Evolutionary conservation across 2,888 invertebrate genomes (phyloP).

Genomic region (Agriotes lineatus): DNA sequence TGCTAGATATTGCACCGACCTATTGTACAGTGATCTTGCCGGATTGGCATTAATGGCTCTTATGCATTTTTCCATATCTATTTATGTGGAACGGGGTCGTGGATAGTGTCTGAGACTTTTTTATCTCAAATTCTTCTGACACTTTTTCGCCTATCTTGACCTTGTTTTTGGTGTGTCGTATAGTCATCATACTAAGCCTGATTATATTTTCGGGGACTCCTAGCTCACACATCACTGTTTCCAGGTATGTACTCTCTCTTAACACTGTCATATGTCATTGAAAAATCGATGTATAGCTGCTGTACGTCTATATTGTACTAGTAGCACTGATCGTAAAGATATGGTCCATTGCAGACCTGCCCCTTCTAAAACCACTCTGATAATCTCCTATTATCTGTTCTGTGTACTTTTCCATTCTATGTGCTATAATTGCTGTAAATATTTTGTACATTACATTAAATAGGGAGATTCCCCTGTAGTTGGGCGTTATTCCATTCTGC

Average conservation of each 20-base stretch:
- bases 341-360: background rate
- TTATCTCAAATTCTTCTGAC: conserved; percentile 1
- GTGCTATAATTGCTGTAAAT: background rate
- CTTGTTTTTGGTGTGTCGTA: background rate
- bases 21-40: background rate
- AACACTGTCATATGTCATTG: no score
- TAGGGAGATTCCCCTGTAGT: background rate
- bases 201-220: no score
- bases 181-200: no score
- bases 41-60: background rate
- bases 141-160: background rate
- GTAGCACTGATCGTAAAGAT: background rate
- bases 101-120: background rate
- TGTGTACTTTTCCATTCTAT: background rate
- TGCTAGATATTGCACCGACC: background rate
- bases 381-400: background rate
- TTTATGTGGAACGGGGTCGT: background rate
- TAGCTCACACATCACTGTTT: no score
- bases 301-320: no score
- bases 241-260: no score
- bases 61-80: background rate
- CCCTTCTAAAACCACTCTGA: background rate
- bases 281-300: no score
- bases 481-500: background rate
- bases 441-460: background rate